A percentile compares a stretch with the other conserved stretches of the same genome.
Evolutionary conservation across 2,113 vertebrate species (phyloP).

Genomic region (Dendrocopos noguchii): DNA sequence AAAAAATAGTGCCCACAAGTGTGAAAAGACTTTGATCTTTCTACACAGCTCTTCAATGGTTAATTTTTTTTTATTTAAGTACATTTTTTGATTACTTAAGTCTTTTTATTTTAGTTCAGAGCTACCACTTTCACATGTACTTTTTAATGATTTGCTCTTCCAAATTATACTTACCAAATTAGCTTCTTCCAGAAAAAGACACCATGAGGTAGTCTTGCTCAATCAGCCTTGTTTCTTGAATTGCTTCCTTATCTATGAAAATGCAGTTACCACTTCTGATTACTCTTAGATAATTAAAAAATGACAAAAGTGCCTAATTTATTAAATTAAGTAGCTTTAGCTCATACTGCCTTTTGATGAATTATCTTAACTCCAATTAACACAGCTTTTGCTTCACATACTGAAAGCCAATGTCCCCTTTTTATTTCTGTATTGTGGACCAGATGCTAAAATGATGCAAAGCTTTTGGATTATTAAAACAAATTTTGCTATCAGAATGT

Average conservation of each 20-base stretch:
- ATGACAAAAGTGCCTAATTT: neutral
- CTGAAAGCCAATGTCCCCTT: neutral
- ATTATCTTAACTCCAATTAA: neutral
- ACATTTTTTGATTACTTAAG: neutral
- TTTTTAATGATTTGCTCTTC: constrained; percentile 9
- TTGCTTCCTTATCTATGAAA: constrained; percentile 22
- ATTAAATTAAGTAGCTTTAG: constrained; percentile 8
- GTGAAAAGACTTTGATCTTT: neutral
- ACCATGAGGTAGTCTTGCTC: neutral
- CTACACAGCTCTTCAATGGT: neutral
- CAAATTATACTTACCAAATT: constrained; percentile 7
- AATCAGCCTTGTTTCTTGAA: neutral
- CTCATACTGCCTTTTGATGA: neutral
- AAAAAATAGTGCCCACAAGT: rapidly evolving
- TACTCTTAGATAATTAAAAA: constrained; percentile 38
- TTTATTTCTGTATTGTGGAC: neutral
- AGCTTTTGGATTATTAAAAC: neutral
- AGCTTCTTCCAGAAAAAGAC: constrained; percentile 30
- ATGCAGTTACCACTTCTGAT: constrained; percentile 19
- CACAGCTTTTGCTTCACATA: neutral
- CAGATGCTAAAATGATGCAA: neutral
- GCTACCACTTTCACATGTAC: neutral
- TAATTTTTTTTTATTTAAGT: neutral
- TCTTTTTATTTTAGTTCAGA: neutral
- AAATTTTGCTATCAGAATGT: neutral